phyloP scores from a whole-genome alignment of 1,140 invertebrate genomes.

The Drosophila parvula region DNA sequence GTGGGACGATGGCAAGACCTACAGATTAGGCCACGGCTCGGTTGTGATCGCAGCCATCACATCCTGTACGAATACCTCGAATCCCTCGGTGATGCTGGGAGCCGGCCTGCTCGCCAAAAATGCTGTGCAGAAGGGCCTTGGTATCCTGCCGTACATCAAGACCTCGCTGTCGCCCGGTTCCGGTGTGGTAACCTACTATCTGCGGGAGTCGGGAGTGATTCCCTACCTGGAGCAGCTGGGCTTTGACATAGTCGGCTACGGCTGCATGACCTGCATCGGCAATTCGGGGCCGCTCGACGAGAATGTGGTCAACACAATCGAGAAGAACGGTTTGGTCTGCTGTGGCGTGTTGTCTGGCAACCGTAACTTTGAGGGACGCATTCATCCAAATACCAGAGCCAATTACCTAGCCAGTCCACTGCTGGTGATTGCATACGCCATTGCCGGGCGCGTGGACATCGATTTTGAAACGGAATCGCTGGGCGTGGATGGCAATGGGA shows the following conservation, averaged over 20 bases:
- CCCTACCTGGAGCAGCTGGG: constrained; percentile 94
- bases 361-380: constrained; percentile 98
- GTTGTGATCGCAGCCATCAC: constrained; percentile 99
- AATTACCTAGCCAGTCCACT: constrained; percentile 98
- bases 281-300: constrained; percentile 98
- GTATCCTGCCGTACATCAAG: constrained; percentile 96
- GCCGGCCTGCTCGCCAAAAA: constrained; percentile 97
- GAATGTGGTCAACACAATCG: constrained; percentile 95
- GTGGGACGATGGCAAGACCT: constrained; percentile 93
- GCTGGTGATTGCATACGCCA: constrained; percentile 98
- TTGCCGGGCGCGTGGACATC: constrained; percentile 96
- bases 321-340: constrained; percentile 97
- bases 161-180: constrained; percentile 98
- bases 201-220: constrained; percentile 92
- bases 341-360: constrained; percentile 98
- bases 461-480: constrained; percentile 96
- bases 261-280: constrained; percentile 99
- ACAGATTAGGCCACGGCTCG: constrained; percentile 94
- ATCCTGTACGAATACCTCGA: constrained; percentile 98
- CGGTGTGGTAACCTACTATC: constrained; percentile 98
- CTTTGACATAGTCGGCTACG: constrained; percentile 97
- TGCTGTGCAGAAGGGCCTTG: constrained; percentile 95
- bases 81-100: constrained; percentile 98
- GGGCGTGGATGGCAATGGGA: constrained; percentile 89
- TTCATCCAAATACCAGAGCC: constrained; percentile 97